Base-by-base conservation (phyloP, 2,888 invertebrate genomes). In the Mamestra brassicae region DNA sequence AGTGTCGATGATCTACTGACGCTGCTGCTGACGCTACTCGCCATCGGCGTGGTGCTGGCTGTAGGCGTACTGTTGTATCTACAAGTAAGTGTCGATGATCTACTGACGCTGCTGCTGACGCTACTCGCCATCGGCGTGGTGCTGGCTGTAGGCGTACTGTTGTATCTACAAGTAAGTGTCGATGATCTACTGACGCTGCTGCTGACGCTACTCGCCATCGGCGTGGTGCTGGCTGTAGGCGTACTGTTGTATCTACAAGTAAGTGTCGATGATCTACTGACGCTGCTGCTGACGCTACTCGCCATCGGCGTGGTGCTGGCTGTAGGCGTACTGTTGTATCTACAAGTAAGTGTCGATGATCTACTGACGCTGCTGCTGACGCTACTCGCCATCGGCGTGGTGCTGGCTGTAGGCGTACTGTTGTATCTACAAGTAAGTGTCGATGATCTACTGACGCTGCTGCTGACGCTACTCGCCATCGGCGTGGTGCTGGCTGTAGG, bases 21-120 rank as follows among this genome's bases (percentile, higher is more conserved):
- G 62, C 97, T 99, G 84, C 96, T 99, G 81, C 94, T 98, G 86
- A 97, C 98, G 74, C 97, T 99, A 84, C 98, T 99, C 91, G 98
- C 99, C 0, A 97, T 99, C 68, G 99, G 99, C 7, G 99, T 99
- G 26, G 26, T 26, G 26, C 26, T 26, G 26, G 26, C 99, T 42
- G 98, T 99, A 2, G 99, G 99, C 70, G 98, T 98, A 95, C 96
- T 99, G 47, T 97, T 99, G 11, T 98, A 97, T 91, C 98, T 99
- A 89, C 99, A 99, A 97, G 98, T 95, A 47, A 92, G 92, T 63
- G 17, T 26, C 10, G 6, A 15, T 55, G 52, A n/a, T 26, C 3
- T 26, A 8, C 55, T 55, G n/a, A 54, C 54, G 54, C 54, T 54
- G 54, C n/a, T 55, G 55, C 55, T 55, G 26, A 55, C 55, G 55